Evolutionary conservation across 2,797 vertebrate species (phyloP), one percentile per base, ranked within the genome.

Genomic region (Dendrocincla tyrannina): DNA sequence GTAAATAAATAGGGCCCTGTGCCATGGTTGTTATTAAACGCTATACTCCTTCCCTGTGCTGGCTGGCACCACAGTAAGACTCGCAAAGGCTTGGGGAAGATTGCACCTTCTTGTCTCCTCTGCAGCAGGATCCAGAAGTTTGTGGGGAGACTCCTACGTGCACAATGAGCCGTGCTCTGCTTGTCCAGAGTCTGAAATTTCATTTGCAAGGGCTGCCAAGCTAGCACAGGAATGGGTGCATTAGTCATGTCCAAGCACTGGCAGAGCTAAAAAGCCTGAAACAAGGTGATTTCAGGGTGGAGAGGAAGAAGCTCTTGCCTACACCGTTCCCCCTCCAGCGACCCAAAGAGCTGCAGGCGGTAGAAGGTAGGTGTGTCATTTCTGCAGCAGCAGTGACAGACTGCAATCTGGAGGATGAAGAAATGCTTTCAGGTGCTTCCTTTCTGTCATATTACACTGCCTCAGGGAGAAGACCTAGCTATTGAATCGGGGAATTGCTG

Each of bases 381-480:
- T 63, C 74, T 93, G 89, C 85, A 69, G 91, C 92, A 77, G 87
- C 88, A 91, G 74, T 80, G 94, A 88, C 89, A 90, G 83, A 49
- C 83, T 93, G 85, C 85, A 86, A 62, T 90, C 88, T 3, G 0
- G 60, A 90, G 63, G 85, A 95, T 90, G 90, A 89, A 95, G 89
- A 93, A 96, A 88, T 44, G 80, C 55, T 91, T 86, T 95, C 83
- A 94, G 74, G 87, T 73, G 85, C 77, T 95, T 95, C 92, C 88
- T 95, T 95, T 96, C 96, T 93, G 91, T 92, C 94, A 89, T 56
- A 91, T 86, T 96, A 84, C 88, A 93, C 44, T 11, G 91, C 96
- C 85, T 91, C 67, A 1, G 93, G 94, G 85, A 91, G 88, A 91
- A 95, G 94, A 87, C 55, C 67, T 79, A 66, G 85, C 74, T 90